Base-by-base conservation (phyloP, 2,888 invertebrate genomes). In the Taenaris catops region DNA sequence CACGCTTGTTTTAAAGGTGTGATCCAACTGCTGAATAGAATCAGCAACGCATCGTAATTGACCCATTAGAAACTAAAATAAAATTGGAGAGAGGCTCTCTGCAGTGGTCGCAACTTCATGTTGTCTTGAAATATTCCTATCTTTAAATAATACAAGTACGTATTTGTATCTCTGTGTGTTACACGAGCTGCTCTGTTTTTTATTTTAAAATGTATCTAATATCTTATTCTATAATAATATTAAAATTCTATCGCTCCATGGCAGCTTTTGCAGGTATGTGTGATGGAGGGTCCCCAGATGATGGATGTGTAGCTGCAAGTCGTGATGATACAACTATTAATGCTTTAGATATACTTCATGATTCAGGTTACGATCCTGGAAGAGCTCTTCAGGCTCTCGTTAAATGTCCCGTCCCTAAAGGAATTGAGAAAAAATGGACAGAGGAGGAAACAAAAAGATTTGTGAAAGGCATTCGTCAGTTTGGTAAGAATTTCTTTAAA, bases 261-360 rank as follows among this genome's bases (percentile, higher is more conserved):
- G 98, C 98, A 68, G 98, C 98, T 41, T 98, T 98, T 87, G 98
- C 98, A 55, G 97, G 98, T 59, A 97, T 98, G 97, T 98, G 98
- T 90, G 97, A 98, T 89, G 97, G 97, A 48, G 98, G 98, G 39
- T 96, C 96, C 51, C 95, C 97, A 34, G 98, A 98, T 81, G 98
- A 98, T 83, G 98, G 98, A 63, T 97, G 97, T 84, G 93, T 96
- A 64, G 97, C 98, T 53, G 98, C 98, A 60, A 96, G 96, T 63
- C 91, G 97, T 71, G 98, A 98, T 87, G 97, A 97, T 79, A 98
- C 98, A 41, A 98, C 98, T 59, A 96, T 97, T 65, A 98, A 97
- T 88, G 98, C 98, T 46, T 90, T 98, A 63, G 96, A 98, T 81
- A 96, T 96, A 70, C 89, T 99, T 36, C 99, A 99, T 81, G 95